These are phyloP conservation scores for Drosophila putrida DNA, from an alignment of 2,888 invertebrate species.

Conservation along the genomic window DNA sequence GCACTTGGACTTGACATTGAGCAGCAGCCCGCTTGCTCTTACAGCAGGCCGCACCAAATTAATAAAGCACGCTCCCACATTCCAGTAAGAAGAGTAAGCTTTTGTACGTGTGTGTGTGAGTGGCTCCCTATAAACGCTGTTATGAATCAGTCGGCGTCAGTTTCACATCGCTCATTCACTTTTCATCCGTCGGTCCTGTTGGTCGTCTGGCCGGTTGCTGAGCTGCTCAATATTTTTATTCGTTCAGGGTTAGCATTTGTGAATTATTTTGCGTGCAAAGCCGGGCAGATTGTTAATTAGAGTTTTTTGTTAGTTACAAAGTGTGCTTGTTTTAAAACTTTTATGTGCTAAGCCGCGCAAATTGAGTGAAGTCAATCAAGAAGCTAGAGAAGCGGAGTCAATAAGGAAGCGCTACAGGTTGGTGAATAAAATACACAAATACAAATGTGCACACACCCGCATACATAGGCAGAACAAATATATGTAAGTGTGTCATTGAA, in stretches of 20 bases:
- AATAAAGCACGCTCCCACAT: conserved; percentile 37
- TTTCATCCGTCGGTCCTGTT: conserved; percentile 65
- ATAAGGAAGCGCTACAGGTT: conserved; percentile 57
- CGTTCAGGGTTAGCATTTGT: background rate
- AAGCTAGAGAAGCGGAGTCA: conserved; percentile 19
- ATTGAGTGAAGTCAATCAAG: conserved; percentile 9
- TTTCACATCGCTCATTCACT: conserved; percentile 58
- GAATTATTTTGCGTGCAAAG: conserved; percentile 26
- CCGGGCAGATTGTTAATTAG: background rate
- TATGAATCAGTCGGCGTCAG: conserved; percentile 66
- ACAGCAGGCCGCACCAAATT: conserved; percentile 17
- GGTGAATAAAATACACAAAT: conserved; percentile 33
- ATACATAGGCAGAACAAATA: conserved; percentile 2
- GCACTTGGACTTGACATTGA: conserved; percentile 65
- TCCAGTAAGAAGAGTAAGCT: conserved; percentile 20
- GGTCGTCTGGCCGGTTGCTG: conserved; percentile 50
- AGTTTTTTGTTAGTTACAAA: conserved; percentile 6
- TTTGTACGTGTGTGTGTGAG: conserved; percentile 24
- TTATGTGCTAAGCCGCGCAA: conserved; percentile 1
- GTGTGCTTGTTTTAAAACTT: background rate
- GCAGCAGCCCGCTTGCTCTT: conserved; percentile 42
- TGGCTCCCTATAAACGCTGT: conserved; percentile 53
- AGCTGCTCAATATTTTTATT: conserved; percentile 20
- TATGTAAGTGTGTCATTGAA: conserved; percentile 18
- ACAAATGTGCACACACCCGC: conserved; percentile 8